Percentiles rank a stretch among this genome's conserved stretches.
Conservation (phyloP, 1,140 invertebrate species). For the Nymphalis io region DNA sequence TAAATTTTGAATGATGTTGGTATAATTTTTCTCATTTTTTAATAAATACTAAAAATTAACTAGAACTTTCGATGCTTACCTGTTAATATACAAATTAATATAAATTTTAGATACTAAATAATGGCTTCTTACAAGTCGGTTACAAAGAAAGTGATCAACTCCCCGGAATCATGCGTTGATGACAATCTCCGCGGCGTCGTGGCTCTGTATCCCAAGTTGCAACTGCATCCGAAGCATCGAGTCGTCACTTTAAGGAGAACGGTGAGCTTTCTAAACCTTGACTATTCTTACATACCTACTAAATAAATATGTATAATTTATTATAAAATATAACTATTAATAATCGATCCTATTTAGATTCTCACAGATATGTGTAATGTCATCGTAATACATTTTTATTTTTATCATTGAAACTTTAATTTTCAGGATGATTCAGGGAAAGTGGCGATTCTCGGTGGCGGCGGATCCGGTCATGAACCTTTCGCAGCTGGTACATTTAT, state of each 20-base stretch:
- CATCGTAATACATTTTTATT: not conserved
- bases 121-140: slow-evolving; percentile 48
- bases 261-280: slow-evolving; percentile 33
- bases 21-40: too few relatives aligned
- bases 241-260: slow-evolving; percentile 79
- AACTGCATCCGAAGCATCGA: slow-evolving; percentile 82
- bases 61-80: too few relatives aligned
- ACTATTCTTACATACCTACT: not conserved
- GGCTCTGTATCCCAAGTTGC: slow-evolving; percentile 82
- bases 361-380: too few relatives aligned
- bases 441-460: slow-evolving; percentile 89
- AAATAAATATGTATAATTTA: too few relatives aligned
- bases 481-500: slow-evolving; percentile 84
- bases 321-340: too few relatives aligned
- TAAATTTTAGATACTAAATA: slow-evolving; percentile 21
- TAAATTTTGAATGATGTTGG: too few relatives aligned
- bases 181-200: slow-evolving; percentile 86
- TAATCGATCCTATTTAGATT: too few relatives aligned
- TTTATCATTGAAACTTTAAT: too few relatives aligned
- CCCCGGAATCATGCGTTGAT: slow-evolving; percentile 83
- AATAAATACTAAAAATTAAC: too few relatives aligned
- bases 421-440: slow-evolving; percentile 78
- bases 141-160: slow-evolving; percentile 86
- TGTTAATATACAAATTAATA: not conserved
- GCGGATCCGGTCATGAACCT: slow-evolving; percentile 94